phyloP scores from a whole-genome alignment of 2,888 invertebrate genomes.

The Spilosoma lubricipeda region DNA sequence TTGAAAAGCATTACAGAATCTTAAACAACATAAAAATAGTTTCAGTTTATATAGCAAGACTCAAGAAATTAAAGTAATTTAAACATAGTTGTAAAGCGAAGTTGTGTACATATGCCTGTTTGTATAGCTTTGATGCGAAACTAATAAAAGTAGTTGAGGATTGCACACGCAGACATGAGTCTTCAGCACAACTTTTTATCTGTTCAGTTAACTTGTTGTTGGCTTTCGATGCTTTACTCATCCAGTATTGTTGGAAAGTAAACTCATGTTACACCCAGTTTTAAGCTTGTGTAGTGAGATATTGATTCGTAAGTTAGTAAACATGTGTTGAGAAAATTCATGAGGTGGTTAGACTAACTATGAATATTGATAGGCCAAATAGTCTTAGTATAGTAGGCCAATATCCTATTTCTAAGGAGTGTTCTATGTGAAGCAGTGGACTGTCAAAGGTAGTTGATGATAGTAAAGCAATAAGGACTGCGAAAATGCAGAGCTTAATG shows the following conservation, averaged over 20 bases:
- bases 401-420: too few species aligned
- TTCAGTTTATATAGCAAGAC: not conserved
- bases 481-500: not conserved
- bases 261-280: not conserved
- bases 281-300: not conserved
- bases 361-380: too few species aligned
- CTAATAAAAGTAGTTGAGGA: constrained; percentile 59
- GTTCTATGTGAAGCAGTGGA: too few species aligned
- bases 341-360: not conserved
- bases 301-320: not conserved
- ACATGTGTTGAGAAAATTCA: not conserved
- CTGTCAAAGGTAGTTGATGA: not conserved
- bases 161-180: constrained; percentile 40
- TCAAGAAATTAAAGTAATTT: constrained; percentile 11
- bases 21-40: not conserved
- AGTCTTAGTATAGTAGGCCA: too few species aligned
- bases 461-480: not conserved
- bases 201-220: constrained; percentile 55
- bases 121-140: constrained; percentile 50
- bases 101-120: constrained; percentile 32
- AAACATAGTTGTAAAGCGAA: constrained; percentile 17
- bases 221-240: constrained; percentile 36
- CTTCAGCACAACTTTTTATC: constrained; percentile 54
- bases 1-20: not conserved
- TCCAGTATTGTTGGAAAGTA: constrained; percentile 37